phyloP scores from a whole-genome alignment of 2,797 vertebrate genomes.

The Borostomias antarcticus region DNA sequence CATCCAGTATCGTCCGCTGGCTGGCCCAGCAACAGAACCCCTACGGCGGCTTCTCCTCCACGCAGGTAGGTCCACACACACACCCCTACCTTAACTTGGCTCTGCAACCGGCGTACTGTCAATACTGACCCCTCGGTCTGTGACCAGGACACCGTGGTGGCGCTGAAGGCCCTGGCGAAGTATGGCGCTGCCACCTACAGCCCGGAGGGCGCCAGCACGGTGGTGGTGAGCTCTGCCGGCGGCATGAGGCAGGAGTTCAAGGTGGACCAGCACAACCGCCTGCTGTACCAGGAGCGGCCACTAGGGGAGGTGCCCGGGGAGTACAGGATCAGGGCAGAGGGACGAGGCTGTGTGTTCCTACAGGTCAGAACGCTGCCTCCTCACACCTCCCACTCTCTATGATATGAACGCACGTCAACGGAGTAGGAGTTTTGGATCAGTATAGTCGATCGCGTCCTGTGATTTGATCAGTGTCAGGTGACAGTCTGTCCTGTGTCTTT shows the following conservation, averaged over 20 bases:
- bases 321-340: constrained; percentile 72
- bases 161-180: constrained; percentile 85
- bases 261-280: constrained; percentile 76
- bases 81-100: background rate
- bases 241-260: constrained; percentile 66
- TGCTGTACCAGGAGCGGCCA: constrained; percentile 79
- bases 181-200: constrained; percentile 78
- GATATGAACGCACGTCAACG: no score
- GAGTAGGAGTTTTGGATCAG: no score
- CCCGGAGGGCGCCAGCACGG: constrained; percentile 63
- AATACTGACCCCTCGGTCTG: background rate
- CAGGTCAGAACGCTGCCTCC: constrained; percentile 71
- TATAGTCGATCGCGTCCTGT: no score
- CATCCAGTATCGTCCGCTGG: constrained; percentile 75
- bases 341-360: constrained; percentile 77
- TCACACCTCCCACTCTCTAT: no score
- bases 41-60: constrained; percentile 85
- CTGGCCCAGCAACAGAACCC: constrained; percentile 81
- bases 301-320: constrained; percentile 68
- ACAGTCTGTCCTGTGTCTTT: no score
- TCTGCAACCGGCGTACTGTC: no score
- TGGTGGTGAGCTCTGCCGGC: constrained; percentile 70
- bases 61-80: constrained; percentile 76
- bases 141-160: constrained; percentile 85
- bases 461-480: no score